Conservation (phyloP, 1,140 invertebrate species). For the Micrasema longulum region DNA sequence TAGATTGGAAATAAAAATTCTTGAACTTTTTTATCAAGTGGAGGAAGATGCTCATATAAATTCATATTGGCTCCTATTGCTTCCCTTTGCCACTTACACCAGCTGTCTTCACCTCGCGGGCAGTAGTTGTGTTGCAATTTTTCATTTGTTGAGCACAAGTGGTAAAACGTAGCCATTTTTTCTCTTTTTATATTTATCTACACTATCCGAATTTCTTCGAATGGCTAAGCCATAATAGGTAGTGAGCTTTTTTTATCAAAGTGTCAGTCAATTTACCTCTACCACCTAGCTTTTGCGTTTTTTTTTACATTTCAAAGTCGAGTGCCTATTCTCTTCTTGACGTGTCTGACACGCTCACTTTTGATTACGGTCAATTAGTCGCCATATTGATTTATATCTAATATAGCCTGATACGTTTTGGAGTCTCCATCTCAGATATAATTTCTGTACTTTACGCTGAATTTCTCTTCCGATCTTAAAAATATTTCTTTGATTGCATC, state of each 20-base stretch:
- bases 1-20: neutral
- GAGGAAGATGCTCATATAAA: neutral
- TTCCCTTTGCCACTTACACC: conserved; percentile 51
- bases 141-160: conserved; percentile 52
- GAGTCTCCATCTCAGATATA: conserved; percentile 56
- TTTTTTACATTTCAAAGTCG: neutral
- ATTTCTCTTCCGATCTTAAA: conserved; percentile 42
- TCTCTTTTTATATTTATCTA: conserved; percentile 55
- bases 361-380: neutral
- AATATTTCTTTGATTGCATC: conserved; percentile 55
- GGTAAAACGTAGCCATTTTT: conserved; percentile 54
- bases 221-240: conserved; percentile 56
- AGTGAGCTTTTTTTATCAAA: conserved; percentile 50
- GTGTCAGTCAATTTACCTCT: conserved; percentile 52
- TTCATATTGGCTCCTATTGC: neutral
- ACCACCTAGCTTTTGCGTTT: neutral
- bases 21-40: neutral
- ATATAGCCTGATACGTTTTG: conserved; percentile 51
- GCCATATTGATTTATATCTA: conserved; percentile 46
- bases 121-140: conserved; percentile 55
- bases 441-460: conserved; percentile 49
- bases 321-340: neutral
- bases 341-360: neutral
- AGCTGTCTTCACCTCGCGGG: conserved; percentile 38
- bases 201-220: conserved; percentile 51